A percentile compares a stretch with the other conserved stretches of the same genome.
phyloP scores from a whole-genome alignment of 1,140 invertebrate genomes.

The Drosophila biarmipes region DNA sequence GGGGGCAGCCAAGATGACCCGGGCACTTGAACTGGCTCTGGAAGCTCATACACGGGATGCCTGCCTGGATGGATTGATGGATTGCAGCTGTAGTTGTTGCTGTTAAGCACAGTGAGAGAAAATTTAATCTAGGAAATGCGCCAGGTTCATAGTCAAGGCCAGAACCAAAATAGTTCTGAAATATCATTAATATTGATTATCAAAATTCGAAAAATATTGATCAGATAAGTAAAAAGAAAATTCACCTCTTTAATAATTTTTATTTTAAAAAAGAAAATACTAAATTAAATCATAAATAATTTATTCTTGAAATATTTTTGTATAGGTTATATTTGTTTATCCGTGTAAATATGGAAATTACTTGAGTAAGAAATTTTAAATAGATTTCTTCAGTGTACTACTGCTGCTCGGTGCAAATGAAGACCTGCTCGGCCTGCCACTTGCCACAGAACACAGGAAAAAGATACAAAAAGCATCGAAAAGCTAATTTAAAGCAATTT shows the following conservation, averaged over 20 bases:
- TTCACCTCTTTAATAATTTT: too few species aligned
- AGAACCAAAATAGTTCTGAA: too few species aligned
- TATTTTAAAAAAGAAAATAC: too few species aligned
- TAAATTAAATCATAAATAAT: too few species aligned
- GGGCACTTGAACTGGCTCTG: slow-evolving; percentile 73
- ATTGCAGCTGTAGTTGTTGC: slow-evolving; percentile 58
- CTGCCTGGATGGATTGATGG: slow-evolving; percentile 74
- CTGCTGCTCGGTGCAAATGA: slow-evolving; percentile 72
- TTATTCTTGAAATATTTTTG: too few species aligned
- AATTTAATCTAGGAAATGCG: too few species aligned
- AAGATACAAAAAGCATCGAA: slow-evolving; percentile 63
- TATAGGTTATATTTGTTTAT: too few species aligned
- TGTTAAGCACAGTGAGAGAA: slow-evolving; percentile 16
- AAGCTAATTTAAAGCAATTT: slow-evolving; percentile 84
- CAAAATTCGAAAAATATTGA: too few species aligned
- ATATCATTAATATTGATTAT: too few species aligned
- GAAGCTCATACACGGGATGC: slow-evolving; percentile 43
- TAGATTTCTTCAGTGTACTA: slow-evolving; percentile 10
- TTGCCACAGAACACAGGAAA: slow-evolving; percentile 35
- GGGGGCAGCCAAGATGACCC: slow-evolving; percentile 64
- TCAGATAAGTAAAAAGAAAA: too few species aligned
- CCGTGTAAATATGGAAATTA: too few species aligned
- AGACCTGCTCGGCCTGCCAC: slow-evolving; percentile 68
- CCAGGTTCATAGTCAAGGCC: too few species aligned
- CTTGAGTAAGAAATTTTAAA: neutral